Evolutionary conservation across 2,888 invertebrate genomes (phyloP).

Genomic region (Malacosoma neustria): DNA sequence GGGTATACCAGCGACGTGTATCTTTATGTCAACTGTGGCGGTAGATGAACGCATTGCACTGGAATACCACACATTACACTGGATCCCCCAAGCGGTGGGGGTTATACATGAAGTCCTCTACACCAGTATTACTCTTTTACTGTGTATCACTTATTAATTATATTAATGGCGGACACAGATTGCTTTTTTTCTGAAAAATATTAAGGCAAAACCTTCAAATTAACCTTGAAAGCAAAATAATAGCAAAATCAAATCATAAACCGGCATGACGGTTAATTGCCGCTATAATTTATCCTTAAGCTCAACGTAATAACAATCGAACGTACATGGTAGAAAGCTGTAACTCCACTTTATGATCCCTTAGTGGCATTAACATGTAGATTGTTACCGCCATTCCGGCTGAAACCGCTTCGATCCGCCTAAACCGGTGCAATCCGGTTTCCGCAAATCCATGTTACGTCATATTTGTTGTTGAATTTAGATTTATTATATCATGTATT

Average conservation of each 20-base stretch:
- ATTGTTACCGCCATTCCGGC: conserved; percentile 30
- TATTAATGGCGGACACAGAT: no score
- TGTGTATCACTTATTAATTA: no score
- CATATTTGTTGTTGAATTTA: background rate
- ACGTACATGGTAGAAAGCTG: conserved; percentile 18
- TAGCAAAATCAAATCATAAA: background rate
- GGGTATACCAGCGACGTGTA: no score
- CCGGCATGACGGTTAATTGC: conserved; percentile 13
- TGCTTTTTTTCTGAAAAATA: no score
- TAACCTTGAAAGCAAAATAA: background rate
- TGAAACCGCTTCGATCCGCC: conserved; percentile 15
- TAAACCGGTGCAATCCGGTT: conserved; percentile 9
- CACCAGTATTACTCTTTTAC: no score
- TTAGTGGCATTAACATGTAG: conserved; percentile 38
- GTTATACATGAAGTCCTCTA: no score
- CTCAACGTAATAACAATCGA: conserved; percentile 28
- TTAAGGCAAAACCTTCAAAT: no score
- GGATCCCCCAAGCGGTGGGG: no score
- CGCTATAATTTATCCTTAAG: conserved; percentile 16
- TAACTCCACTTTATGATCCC: conserved; percentile 32
- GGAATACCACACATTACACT: no score
- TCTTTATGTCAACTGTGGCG: no score
- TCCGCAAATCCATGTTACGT: background rate
- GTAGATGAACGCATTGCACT: no score
- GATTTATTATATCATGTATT: no score